Evolutionary conservation across 2,888 invertebrate genomes (phyloP).

Genomic region (Liodrosophila aerea): DNA sequence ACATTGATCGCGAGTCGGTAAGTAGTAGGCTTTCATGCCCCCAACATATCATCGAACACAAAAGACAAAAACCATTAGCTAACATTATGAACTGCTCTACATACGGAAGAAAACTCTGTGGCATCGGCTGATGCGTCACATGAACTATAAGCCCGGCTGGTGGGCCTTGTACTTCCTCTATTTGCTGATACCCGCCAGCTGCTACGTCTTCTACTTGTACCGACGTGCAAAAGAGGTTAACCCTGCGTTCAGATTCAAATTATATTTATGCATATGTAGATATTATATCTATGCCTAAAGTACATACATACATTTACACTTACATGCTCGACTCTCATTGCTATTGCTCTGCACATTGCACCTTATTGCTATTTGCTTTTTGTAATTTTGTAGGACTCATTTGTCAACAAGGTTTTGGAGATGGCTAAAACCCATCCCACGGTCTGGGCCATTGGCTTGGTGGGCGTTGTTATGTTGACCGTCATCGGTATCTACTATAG

Average conservation of each 20-base stretch:
- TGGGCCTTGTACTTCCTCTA: conserved; percentile 92
- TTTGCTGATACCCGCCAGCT: conserved; percentile 87
- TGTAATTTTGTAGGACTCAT: conserved; percentile 87
- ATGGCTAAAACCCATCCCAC: conserved; percentile 93
- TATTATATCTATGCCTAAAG: conserved; percentile 9
- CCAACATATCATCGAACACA: background rate
- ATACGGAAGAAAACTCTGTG: conserved; percentile 86
- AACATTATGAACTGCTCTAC: conserved; percentile 28
- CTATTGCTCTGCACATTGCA: conserved; percentile 49
- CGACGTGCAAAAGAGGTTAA: conserved; percentile 86
- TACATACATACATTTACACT: conserved; percentile 14
- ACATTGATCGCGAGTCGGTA: conserved; percentile 91
- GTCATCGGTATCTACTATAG: conserved; percentile 84
- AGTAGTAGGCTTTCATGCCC: conserved; percentile 84
- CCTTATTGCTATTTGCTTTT: conserved; percentile 56
- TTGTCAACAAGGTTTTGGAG: conserved; percentile 88
- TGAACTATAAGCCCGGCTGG: conserved; percentile 91
- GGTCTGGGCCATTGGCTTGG: conserved; percentile 93
- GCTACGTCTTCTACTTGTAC: conserved; percentile 88
- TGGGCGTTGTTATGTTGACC: conserved; percentile 90
- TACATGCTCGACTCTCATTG: conserved; percentile 27
- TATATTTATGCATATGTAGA: conserved; percentile 12
- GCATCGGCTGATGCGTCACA: conserved; percentile 88
- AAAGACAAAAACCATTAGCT: conserved; percentile 7
- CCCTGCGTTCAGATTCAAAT: conserved; percentile 4